Conservation (phyloP, 2,113 vertebrate species). For the Chelonoidis abingdonii region DNA sequence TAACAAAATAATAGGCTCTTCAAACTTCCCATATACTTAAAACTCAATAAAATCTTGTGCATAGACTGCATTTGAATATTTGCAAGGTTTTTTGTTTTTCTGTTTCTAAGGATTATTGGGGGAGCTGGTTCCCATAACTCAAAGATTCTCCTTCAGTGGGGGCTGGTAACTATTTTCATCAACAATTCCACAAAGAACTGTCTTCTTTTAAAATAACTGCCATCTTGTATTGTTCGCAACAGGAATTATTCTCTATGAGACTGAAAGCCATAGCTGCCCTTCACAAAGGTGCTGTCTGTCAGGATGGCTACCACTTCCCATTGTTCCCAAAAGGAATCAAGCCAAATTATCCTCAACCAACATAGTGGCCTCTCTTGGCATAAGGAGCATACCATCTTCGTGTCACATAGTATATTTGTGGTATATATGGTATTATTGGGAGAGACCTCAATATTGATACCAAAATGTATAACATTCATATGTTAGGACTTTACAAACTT, state of each 20-base stretch:
- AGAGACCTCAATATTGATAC: too few relatives aligned
- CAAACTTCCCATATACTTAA: background rate
- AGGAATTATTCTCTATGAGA: background rate
- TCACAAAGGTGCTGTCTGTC: too few relatives aligned
- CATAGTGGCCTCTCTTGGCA: background rate
- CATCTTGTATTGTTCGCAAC: background rate
- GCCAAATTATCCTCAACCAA: background rate
- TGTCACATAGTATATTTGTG: too few relatives aligned
- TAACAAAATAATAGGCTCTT: background rate
- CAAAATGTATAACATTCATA: too few relatives aligned
- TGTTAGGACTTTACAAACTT: too few relatives aligned
- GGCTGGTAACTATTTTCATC: background rate
- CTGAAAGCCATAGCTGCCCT: background rate
- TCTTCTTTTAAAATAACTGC: background rate
- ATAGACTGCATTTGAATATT: background rate
- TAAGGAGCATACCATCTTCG: background rate
- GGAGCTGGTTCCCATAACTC: background rate
- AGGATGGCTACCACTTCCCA: background rate
- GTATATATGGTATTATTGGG: too few relatives aligned
- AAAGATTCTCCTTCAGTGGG: background rate
- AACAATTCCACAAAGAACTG: background rate
- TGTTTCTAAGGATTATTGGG: background rate
- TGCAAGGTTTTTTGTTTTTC: background rate
- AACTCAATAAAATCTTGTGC: background rate
- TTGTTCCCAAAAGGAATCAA: background rate